Evolutionary conservation across 2,797 vertebrate species (phyloP).

Genomic region (Erethizon dorsatum): DNA sequence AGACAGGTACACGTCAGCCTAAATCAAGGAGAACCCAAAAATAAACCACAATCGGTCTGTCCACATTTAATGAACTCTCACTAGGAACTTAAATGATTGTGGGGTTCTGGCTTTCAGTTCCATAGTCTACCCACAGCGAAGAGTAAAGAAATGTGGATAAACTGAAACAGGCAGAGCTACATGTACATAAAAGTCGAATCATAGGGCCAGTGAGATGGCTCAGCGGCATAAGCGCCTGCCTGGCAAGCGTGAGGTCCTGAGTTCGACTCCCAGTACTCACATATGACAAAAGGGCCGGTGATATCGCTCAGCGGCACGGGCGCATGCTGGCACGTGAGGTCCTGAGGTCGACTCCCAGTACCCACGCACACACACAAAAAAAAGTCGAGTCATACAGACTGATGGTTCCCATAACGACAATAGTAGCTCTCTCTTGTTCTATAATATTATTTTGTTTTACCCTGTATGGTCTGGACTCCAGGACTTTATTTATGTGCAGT

Average conservation of each 20-base stretch:
- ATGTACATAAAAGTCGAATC: background rate
- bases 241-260: too few species aligned
- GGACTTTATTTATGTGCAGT: background rate
- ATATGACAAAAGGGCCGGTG: too few species aligned
- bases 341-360: too few species aligned
- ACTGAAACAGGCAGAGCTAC: background rate
- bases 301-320: too few species aligned
- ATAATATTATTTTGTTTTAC: conserved; percentile 47
- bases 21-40: conserved; percentile 25
- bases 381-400: conserved; percentile 13
- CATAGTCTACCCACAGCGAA: background rate
- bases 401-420: background rate
- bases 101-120: background rate
- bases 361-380: background rate
- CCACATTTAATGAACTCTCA: background rate
- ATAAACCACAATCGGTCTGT: background rate
- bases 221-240: too few species aligned
- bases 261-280: too few species aligned
- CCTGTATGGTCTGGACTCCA: background rate
- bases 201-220: background rate
- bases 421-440: background rate
- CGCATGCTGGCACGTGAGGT: too few species aligned
- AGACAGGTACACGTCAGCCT: background rate
- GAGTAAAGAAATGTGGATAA: background rate
- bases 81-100: background rate